phyloP scores from a whole-genome alignment of 2,888 invertebrate genomes.

The Bellardia bayeri region DNA sequence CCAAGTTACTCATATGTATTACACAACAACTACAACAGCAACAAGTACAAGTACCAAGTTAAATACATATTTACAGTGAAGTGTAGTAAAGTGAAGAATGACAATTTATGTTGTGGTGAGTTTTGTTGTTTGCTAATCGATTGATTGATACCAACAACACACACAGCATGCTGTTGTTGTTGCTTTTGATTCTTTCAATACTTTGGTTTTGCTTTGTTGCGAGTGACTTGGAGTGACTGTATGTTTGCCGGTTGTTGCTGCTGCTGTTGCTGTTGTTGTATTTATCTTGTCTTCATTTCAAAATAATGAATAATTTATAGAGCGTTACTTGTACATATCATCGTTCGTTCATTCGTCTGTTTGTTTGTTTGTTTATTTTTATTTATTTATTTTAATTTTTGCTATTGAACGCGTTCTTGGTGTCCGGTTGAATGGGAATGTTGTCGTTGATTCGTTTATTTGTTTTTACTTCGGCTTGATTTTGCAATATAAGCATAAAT shows the following conservation, averaged over 20 bases:
- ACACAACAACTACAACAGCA: slow-evolving; percentile 8
- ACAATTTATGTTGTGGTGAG: slow-evolving; percentile 45
- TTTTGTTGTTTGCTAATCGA: slow-evolving; percentile 65
- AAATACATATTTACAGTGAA: neutral
- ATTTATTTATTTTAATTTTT: slow-evolving; percentile 48
- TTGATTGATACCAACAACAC: slow-evolving; percentile 64
- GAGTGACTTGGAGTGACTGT: slow-evolving; percentile 25
- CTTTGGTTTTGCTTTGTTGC: slow-evolving; percentile 14
- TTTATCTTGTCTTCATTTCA: slow-evolving; percentile 64
- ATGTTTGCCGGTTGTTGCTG: neutral
- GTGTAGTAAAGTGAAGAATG: slow-evolving; percentile 24
- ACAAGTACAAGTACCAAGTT: neutral
- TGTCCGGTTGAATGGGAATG: slow-evolving; percentile 72
- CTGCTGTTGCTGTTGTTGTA: slow-evolving; percentile 28
- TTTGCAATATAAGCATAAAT: slow-evolving; percentile 66
- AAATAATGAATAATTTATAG: slow-evolving; percentile 74
- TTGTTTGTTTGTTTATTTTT: slow-evolving; percentile 47
- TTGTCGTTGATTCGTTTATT: slow-evolving; percentile 34
- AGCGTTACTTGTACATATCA: slow-evolving; percentile 64
- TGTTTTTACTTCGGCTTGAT: slow-evolving; percentile 48
- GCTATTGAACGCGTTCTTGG: slow-evolving; percentile 56
- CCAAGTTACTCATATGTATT: slow-evolving; percentile 33
- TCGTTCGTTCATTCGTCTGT: slow-evolving; percentile 47
- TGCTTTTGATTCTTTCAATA: slow-evolving; percentile 32
- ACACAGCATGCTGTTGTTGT: slow-evolving; percentile 32